Evolutionary conservation across 2,888 invertebrate genomes (phyloP), one percentile per base, ranked within the genome.

Genomic region (Capitulum mitella): DNA sequence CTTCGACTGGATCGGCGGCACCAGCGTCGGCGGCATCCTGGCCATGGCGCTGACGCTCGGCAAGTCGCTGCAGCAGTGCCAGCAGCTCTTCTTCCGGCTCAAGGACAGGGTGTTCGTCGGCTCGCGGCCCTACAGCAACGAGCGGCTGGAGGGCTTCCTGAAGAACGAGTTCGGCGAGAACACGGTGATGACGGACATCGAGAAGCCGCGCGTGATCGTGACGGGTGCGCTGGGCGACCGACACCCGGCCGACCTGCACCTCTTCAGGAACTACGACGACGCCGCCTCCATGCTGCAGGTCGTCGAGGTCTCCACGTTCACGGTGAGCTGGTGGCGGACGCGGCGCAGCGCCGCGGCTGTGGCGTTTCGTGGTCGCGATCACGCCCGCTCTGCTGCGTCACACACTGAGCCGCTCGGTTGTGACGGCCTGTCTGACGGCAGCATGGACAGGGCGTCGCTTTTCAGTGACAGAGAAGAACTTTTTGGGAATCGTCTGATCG

Each of bases 1-100:
- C 84, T 99, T 99, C 86, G 98, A 99, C 86, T 98, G 98, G 97
- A 89, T 98, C 26, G 94, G 95, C 0, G 98, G 93, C 0, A 93
- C 91, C 0, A 89, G 89, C 80, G 94, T 95, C 0, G 98, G 98
- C 0, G 97, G 96, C 0, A 96, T 98, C 80, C 85, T 98, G 54
- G 94, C 96, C 0, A 86, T 98, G 34, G 95, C 92, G 0, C 86
- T 98, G 32, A 92, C 94, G 0, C 88, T 90, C 79, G 89, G 89
- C 83, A 76, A 81, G 83, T 89, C 90, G 0, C 87, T 94, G 84
- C 89, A 91, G 16, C 95, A 98, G 83, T 93, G 94, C 83, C 93
- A 95, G 85, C 92, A 93, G 79, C 86, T 98, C 34, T 99, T 99
- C 87, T 92, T 99, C 83, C 90, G 94, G 77, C 90, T 99, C 88